Evolutionary conservation across 1,140 invertebrate genomes (phyloP).

Genomic region (Dryas iulia): DNA sequence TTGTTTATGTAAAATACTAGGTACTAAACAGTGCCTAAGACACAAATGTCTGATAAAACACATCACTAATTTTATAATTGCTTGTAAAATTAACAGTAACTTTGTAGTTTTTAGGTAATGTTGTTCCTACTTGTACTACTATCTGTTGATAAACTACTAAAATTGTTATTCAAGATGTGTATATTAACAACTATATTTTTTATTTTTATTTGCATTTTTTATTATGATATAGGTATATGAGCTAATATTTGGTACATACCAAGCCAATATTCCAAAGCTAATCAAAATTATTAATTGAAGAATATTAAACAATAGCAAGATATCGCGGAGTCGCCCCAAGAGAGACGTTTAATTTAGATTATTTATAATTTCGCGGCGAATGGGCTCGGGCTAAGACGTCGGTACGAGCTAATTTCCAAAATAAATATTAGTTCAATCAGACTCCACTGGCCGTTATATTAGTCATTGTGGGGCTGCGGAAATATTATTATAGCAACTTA

Average conservation of each 20-base stretch:
- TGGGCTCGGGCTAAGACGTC: conserved; percentile 52
- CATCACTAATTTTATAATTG: too few species aligned
- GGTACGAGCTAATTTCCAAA: conserved; percentile 78
- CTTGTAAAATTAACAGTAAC: too few species aligned
- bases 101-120: too few species aligned
- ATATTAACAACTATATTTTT: too few species aligned
- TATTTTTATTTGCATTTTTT: too few species aligned
- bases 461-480: conserved; percentile 29
- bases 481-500: conserved; percentile 25
- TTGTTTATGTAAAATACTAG: too few species aligned
- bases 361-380: conserved; percentile 65
- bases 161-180: too few species aligned
- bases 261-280: conserved; percentile 30
- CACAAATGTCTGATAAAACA: too few species aligned
- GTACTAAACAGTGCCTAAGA: too few species aligned
- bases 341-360: conserved; percentile 71
- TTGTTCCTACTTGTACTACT: too few species aligned
- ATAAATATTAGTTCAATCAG: conserved; percentile 80
- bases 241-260: too few species aligned
- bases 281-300: conserved; percentile 72
- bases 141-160: too few species aligned
- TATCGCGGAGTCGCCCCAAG: conserved; percentile 45
- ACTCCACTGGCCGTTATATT: conserved; percentile 46
- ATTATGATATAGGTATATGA: not conserved
- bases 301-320: conserved; percentile 69